Evolutionary conservation across 2,797 vertebrate genomes (phyloP), one percentile per base, ranked within the genome.

Genomic region (Lindbergichthys nudifrons): DNA sequence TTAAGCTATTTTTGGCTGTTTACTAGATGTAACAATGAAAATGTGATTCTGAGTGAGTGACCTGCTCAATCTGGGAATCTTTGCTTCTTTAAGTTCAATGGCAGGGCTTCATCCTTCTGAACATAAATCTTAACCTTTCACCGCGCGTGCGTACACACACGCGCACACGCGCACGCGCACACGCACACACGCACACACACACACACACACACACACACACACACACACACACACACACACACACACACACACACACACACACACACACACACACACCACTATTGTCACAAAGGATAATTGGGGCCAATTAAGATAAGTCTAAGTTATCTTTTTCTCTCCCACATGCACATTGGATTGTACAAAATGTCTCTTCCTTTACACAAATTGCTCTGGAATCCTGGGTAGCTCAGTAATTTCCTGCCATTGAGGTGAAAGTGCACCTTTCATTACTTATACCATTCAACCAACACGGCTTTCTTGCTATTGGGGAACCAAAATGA

Each of bases 101-200:
- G 75, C 75, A 79, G 43, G 48, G 74, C 86, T 91, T 92, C 82
- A 90, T 92, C 82, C 87, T 63, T 57, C 67, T 48, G 73, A 87
- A 89, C 89, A 90, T 83, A 88, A 89, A 87, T 78, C 82, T 86
- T 92, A 91, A 94, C 92, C 92, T 92, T 93, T 93, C 75, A 91
- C n/a, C n/a, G n/a, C n/a, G n/a, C n/a, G n/a, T n/a, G n/a, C n/a
- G n/a, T n/a, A 82, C 62, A 73, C 73, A 80, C 60, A 56, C 14
- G 66, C 50, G 50, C 59, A 56, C 47, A 68, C 75, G 56, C 61
- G 43, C n/a, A 36, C 15, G n/a, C n/a, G n/a, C 59, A 71, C 14
- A 66, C 50, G 50, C 59, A 56, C 47, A 68, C 75, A 56, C 61
- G 43, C n/a, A 36, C 15, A 19, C 5, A n/a, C 64, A 16, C 39